Conservation (phyloP, 2,888 invertebrate species). For the Epinotia bilunana region DNA sequence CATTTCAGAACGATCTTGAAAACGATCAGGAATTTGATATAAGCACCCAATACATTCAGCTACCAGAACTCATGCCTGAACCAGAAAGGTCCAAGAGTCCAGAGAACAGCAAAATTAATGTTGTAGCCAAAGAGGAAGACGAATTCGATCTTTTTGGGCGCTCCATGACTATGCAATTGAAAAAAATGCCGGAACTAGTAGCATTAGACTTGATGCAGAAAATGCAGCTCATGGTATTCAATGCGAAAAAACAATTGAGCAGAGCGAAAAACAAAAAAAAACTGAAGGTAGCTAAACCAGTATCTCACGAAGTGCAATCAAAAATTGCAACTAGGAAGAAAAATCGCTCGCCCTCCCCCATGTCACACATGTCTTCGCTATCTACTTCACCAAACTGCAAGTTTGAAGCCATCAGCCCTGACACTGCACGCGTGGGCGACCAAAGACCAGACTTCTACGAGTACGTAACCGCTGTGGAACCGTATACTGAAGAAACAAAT, state of each 20-base stretch:
- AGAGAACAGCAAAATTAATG: conserved; percentile 8
- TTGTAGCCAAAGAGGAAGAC: conserved; percentile 45
- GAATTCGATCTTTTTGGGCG: conserved; percentile 46
- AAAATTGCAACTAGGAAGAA: conserved; percentile 5
- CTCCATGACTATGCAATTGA: conserved; percentile 44
- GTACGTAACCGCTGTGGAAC: conserved; percentile 25
- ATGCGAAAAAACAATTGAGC: conserved; percentile 37
- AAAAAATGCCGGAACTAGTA: conserved; percentile 41
- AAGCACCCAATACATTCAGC: conserved; percentile 26
- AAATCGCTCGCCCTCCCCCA: conserved; percentile 4
- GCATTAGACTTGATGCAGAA: conserved; percentile 42
- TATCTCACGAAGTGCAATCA: not conserved
- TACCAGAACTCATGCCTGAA: conserved; percentile 9
- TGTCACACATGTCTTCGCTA: conserved; percentile 12
- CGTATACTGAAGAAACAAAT: not conserved
- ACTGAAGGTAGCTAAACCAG: conserved; percentile 6
- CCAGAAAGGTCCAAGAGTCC: conserved; percentile 24
- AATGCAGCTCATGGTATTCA: conserved; percentile 42
- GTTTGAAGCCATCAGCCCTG: conserved; percentile 33
- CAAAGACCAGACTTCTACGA: conserved; percentile 13
- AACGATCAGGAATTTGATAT: conserved; percentile 28
- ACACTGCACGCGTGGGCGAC: not conserved
- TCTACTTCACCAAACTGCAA: conserved; percentile 27
- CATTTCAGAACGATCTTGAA: conserved; percentile 30
- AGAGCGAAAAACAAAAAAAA: conserved; percentile 31